Evolutionary conservation across 2,113 vertebrate genomes (phyloP).

Genomic region (Bagarius yarrelli): DNA sequence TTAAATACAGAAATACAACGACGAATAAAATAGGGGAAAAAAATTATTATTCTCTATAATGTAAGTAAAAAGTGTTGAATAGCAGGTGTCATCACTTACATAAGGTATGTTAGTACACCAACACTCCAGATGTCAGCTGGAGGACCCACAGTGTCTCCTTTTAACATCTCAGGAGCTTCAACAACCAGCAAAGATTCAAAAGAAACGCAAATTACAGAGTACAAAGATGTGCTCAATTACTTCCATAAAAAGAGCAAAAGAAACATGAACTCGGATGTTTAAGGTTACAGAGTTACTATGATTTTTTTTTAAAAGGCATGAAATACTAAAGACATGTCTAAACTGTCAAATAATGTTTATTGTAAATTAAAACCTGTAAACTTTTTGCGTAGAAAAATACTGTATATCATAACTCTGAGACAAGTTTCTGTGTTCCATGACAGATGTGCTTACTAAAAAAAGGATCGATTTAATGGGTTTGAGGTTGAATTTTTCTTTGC

Average conservation of each 20-base stretch:
- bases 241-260: neutral
- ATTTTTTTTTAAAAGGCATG: neutral
- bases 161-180: constrained; percentile 95
- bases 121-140: constrained; percentile 94
- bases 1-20: neutral
- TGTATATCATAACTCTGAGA: neutral
- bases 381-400: neutral
- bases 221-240: constrained; percentile 11
- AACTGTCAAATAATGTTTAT: neutral
- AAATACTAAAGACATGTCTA: neutral
- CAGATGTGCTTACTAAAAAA: neutral
- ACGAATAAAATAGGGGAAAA: neutral
- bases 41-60: neutral
- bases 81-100: constrained; percentile 79
- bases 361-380: neutral
- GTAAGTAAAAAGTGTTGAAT: neutral
- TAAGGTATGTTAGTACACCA: constrained; percentile 89
- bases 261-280: constrained; percentile 17
- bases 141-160: constrained; percentile 90
- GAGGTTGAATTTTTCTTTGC: constrained; percentile 9
- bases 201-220: constrained; percentile 46
- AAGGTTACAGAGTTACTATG: neutral
- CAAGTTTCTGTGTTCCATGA: neutral
- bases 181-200: constrained; percentile 26
- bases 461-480: neutral